phyloP scores from a whole-genome alignment of 1,140 invertebrate species.

The Periplaneta americana region DNA sequence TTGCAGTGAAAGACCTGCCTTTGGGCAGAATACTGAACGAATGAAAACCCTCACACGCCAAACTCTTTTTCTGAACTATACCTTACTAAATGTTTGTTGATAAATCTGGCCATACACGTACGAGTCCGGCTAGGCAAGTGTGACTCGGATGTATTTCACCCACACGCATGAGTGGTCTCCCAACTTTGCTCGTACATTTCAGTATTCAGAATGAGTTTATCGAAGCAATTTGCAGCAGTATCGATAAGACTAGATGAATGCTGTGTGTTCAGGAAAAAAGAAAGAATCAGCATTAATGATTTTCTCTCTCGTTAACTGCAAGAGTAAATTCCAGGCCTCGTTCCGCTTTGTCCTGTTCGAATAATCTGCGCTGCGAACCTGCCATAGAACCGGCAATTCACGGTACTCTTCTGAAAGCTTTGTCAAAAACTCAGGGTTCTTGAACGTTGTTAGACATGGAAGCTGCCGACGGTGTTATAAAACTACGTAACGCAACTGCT shows the following conservation, averaged over 20 bases:
- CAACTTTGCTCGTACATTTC: neutral
- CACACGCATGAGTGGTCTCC: neutral
- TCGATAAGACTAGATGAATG: neutral
- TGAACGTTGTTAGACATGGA: neutral
- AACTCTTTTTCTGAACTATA: too few relatives aligned
- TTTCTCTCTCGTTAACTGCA: neutral
- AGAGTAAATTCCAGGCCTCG: neutral
- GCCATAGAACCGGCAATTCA: neutral
- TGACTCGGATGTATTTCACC: neutral
- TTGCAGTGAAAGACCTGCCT: too few relatives aligned
- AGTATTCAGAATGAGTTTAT: neutral
- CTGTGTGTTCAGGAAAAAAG: neutral
- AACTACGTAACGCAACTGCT: too few relatives aligned
- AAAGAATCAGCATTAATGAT: neutral
- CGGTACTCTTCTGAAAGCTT: neutral
- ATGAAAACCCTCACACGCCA: too few relatives aligned
- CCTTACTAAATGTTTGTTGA: too few relatives aligned
- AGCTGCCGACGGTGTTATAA: too few relatives aligned
- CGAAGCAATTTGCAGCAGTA: neutral
- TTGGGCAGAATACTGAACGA: too few relatives aligned
- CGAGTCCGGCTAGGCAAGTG: neutral
- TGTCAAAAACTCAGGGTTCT: neutral
- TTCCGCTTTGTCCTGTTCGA: neutral
- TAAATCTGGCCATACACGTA: neutral
- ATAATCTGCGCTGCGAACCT: neutral